A percentile compares a stretch with the other conserved stretches of the same genome.
These are phyloP conservation scores for Ceratitis capitata DNA, from an alignment of 1,140 invertebrate genomes.

Conservation along the genomic window DNA sequence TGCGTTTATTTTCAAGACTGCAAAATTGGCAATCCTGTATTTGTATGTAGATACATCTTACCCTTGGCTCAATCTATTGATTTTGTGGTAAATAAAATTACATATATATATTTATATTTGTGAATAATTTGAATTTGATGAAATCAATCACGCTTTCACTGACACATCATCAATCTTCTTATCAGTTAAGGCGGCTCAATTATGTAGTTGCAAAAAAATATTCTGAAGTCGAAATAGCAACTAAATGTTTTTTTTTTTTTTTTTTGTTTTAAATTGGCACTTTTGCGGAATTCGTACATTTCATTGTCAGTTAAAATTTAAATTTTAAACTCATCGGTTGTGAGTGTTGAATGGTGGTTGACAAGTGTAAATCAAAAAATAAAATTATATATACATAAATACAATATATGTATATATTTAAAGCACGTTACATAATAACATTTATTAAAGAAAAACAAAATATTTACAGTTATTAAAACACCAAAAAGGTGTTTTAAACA, in stretches of 20 bases:
- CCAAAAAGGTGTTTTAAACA: neutral
- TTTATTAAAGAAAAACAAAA: neutral
- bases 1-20: too few species aligned
- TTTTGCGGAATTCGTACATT: neutral
- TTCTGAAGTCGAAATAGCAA: neutral
- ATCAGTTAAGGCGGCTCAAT: neutral
- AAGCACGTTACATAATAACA: neutral
- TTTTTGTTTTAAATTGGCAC: neutral
- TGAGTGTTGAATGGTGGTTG: neutral
- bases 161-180: slow-evolving; percentile 33
- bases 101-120: neutral
- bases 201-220: neutral
- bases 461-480: neutral
- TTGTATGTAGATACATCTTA: too few species aligned
- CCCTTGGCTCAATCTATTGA: too few species aligned
- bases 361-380: neutral
- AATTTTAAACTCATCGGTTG: slow-evolving; percentile 7
- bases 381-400: neutral
- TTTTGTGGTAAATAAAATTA: too few species aligned
- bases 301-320: slow-evolving; percentile 1
- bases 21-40: too few species aligned
- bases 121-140: slow-evolving; percentile 8
- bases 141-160: slow-evolving; percentile 4
- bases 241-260: neutral
- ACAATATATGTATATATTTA: neutral